Evolutionary conservation across 2,113 vertebrate species (phyloP).

Genomic region (Galemys pyrenaicus): DNA sequence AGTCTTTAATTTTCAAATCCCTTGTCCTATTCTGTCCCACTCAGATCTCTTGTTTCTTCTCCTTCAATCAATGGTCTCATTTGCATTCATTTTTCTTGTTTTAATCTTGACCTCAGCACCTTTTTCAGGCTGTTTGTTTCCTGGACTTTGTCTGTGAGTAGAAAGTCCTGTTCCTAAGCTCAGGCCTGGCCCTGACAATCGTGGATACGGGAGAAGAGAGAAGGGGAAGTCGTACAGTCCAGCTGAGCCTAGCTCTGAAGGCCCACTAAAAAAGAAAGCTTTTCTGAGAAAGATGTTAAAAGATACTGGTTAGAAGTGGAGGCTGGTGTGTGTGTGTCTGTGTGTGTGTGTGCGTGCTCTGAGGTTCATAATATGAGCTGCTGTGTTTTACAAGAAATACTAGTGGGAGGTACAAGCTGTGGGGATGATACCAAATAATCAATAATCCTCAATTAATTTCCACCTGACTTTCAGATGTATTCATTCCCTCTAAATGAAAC

Average conservation of each 20-base stretch:
- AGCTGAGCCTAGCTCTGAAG: not conserved
- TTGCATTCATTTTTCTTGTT: not conserved
- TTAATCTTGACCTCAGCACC: not conserved
- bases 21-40: not conserved
- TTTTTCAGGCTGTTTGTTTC: not conserved
- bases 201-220: not conserved
- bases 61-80: not conserved
- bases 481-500: not conserved
- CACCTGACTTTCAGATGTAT: not conserved
- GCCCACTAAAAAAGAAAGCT: not conserved
- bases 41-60: not conserved
- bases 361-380: not conserved
- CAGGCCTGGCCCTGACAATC: not conserved
- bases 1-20: not conserved
- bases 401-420: not conserved
- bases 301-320: not conserved
- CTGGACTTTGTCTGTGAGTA: not conserved
- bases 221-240: not conserved
- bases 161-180: not conserved
- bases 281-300: not conserved
- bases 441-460: not conserved
- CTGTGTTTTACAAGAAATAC: not conserved
- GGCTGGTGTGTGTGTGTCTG: not conserved
- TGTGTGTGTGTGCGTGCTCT: not conserved
- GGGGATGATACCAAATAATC: not conserved